Conservation (phyloP, 1,140 invertebrate species). For the Tetramorium parvispinum region DNA sequence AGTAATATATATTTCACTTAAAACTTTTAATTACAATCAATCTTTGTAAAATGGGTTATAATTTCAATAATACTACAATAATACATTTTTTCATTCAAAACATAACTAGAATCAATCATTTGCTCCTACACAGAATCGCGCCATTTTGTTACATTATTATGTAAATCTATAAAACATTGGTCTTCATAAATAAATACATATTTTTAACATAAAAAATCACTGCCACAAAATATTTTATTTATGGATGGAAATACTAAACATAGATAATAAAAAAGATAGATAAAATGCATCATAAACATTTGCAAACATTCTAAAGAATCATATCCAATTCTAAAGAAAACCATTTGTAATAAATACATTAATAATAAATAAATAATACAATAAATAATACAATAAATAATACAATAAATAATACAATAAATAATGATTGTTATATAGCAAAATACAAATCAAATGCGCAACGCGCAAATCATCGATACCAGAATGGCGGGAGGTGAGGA, state of each 20-base stretch:
- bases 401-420: too few species aligned
- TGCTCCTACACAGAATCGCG: not conserved
- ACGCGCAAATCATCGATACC: slow-evolving; percentile 90
- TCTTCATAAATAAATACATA: not conserved
- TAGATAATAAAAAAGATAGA: not conserved
- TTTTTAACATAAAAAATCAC: not conserved
- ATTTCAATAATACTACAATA: not conserved
- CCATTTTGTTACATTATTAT: not conserved
- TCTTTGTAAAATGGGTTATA: not conserved
- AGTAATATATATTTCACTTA: not conserved
- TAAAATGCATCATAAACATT: not conserved
- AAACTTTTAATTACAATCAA: not conserved
- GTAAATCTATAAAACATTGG: not conserved
- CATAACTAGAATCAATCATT: not conserved
- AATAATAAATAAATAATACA: too few species aligned
- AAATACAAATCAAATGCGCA: slow-evolving; percentile 86
- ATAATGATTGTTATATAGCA: slow-evolving; percentile 48
- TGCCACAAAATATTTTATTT: not conserved
- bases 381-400: not conserved
- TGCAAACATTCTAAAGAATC: not conserved
- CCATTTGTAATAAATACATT: too few species aligned
- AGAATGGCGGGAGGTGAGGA: slow-evolving; percentile 87
- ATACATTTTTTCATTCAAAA: not conserved
- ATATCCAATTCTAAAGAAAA: too few species aligned
- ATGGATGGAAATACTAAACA: not conserved